Conservation (phyloP, 2,888 invertebrate genomes). For the Eretmocerus hayati region DNA sequence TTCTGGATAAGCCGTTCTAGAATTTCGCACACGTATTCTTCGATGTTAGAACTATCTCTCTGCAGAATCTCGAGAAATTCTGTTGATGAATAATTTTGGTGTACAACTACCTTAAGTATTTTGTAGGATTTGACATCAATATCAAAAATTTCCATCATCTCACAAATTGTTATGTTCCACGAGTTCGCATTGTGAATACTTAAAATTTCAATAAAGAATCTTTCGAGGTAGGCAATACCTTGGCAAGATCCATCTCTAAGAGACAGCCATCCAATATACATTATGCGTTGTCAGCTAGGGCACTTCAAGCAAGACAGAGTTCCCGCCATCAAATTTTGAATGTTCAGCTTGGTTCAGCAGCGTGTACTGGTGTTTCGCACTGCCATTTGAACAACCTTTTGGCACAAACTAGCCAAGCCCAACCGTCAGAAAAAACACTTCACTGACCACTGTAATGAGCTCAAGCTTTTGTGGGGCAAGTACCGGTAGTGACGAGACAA, state of each 20-base stretch:
- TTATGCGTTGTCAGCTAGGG: constrained; percentile 83
- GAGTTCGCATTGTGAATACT: no score
- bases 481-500: constrained; percentile 76
- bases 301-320: constrained; percentile 82
- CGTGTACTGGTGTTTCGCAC: constrained; percentile 50
- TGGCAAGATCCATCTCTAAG: neutral
- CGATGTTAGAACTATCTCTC: no score
- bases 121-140: no score
- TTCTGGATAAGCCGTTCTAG: no score
- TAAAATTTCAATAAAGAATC: no score
- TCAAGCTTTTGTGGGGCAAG: constrained; percentile 80
- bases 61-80: no score
- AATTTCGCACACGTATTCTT: no score
- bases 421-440: constrained; percentile 63
- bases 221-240: neutral
- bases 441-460: constrained; percentile 55
- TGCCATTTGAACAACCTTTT: constrained; percentile 83
- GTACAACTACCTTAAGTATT: no score
- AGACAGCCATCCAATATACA: no score
- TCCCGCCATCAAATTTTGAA: constrained; percentile 70
- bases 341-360: constrained; percentile 42
- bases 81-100: no score
- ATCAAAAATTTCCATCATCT: no score
- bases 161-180: no score
- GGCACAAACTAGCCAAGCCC: constrained; percentile 82